phyloP scores from a whole-genome alignment of 2,888 invertebrate genomes.

The Elmis aenea region DNA sequence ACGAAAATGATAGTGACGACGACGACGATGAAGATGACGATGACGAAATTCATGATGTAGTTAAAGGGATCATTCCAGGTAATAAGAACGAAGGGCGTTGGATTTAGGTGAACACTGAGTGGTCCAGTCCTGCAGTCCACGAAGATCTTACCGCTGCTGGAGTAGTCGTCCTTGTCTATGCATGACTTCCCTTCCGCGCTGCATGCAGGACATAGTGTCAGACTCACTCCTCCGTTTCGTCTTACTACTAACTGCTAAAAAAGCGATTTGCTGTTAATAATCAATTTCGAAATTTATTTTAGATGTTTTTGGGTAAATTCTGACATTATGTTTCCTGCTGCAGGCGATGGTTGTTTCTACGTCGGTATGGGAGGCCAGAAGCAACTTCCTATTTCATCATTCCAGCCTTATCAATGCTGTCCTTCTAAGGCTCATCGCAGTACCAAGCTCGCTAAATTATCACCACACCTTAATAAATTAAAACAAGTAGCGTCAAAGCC shows the following conservation, averaged over 20 bases:
- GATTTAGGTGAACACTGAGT: conserved; percentile 8
- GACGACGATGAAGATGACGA: conserved; percentile 49
- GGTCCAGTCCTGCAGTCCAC: conserved; percentile 9
- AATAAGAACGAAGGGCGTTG: conserved; percentile 27
- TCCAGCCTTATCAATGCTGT: conserved; percentile 90
- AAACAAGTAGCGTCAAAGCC: conserved; percentile 24
- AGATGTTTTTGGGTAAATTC: conserved; percentile 52
- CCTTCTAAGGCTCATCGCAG: conserved; percentile 70
- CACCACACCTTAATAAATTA: conserved; percentile 28
- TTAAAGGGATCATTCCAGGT: conserved; percentile 45
- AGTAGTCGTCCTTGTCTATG: conserved; percentile 41
- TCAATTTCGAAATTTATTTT: conserved; percentile 14
- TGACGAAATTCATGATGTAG: conserved; percentile 39
- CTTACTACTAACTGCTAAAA: conserved; percentile 36
- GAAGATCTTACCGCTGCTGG: conserved; percentile 28
- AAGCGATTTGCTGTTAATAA: conserved; percentile 28
- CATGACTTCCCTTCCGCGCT: conserved; percentile 36
- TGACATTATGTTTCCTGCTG: conserved; percentile 83
- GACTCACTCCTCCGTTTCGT: conserved; percentile 34
- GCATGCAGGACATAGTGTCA: conserved; percentile 48
- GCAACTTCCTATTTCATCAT: conserved; percentile 68
- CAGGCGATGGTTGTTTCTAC: conserved; percentile 94
- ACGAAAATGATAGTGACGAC: conserved; percentile 42
- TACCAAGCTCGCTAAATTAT: conserved; percentile 32
- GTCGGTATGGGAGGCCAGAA: conserved; percentile 88